phyloP scores from a whole-genome alignment of 2,797 vertebrate genomes.

The Phrynocephalus forsythii region DNA sequence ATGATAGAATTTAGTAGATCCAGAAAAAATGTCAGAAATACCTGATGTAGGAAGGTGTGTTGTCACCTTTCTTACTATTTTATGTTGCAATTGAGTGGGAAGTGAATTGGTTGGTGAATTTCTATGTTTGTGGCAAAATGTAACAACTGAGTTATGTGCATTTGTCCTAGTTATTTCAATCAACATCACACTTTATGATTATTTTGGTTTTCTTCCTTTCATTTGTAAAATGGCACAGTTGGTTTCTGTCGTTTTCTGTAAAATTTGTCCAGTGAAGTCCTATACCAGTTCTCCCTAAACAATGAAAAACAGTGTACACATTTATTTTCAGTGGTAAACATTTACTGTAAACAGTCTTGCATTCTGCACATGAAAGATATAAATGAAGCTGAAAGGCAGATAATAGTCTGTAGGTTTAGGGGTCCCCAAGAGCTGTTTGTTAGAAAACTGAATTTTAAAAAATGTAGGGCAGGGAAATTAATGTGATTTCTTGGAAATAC shows the following conservation, averaged over 20 bases:
- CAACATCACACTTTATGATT: constrained; percentile 16
- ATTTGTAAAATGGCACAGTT: constrained; percentile 7
- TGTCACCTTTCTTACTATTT: neutral
- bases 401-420: neutral
- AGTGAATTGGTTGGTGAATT: constrained; percentile 4
- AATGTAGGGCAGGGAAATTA: neutral
- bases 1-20: neutral
- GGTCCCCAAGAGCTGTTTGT: neutral
- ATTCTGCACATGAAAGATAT: constrained; percentile 3
- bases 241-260: neutral
- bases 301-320: neutral
- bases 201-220: constrained; percentile 9
- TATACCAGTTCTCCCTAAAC: neutral
- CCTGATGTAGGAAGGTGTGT: neutral
- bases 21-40: neutral
- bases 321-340: constrained; percentile 27
- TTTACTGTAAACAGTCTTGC: constrained; percentile 25
- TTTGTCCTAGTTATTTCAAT: constrained; percentile 18
- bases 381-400: constrained; percentile 17
- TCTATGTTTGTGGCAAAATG: constrained; percentile 1
- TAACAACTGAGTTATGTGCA: neutral
- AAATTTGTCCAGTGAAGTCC: neutral
- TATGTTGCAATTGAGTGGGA: neutral
- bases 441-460: neutral
- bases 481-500: neutral